Conservation (phyloP, 2,113 vertebrate genomes). For the Sclerurus mexicanus region DNA sequence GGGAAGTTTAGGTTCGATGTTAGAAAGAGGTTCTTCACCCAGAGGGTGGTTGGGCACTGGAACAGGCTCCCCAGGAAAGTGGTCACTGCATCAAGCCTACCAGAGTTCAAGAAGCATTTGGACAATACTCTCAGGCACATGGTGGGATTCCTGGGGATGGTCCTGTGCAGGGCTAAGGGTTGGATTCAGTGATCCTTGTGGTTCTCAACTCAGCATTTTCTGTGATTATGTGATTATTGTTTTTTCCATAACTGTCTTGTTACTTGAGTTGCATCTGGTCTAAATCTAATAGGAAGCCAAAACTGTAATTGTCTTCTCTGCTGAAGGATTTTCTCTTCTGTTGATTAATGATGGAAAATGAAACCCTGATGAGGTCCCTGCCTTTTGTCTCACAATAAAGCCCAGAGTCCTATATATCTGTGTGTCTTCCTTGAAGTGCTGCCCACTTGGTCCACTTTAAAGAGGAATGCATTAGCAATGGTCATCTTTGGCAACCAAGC, state of each 20-base stretch:
- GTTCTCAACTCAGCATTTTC: not conserved
- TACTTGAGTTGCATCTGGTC: not conserved
- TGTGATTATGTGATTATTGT: not conserved
- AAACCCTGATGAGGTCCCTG: not conserved
- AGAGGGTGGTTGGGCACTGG: not conserved
- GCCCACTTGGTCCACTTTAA: not conserved
- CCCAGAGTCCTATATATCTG: not conserved
- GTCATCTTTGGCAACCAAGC: not conserved
- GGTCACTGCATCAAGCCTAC: not conserved
- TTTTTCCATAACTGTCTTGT: not conserved
- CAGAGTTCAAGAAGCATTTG: not conserved
- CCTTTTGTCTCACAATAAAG: not conserved
- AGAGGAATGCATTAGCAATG: not conserved
- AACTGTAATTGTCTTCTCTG: not conserved
- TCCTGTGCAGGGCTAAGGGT: not conserved
- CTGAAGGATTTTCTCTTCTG: not conserved
- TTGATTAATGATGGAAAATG: not conserved
- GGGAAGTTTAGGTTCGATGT: not conserved
- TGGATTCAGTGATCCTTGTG: not conserved
- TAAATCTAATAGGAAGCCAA: not conserved
- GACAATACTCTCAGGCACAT: too few relatives aligned
- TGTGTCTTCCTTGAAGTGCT: not conserved
- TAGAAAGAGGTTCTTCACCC: not conserved
- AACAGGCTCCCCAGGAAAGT: not conserved
- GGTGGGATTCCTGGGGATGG: not conserved